phyloP scores from a whole-genome alignment of 2,888 invertebrate genomes.

The Aleiodes alternator region DNA sequence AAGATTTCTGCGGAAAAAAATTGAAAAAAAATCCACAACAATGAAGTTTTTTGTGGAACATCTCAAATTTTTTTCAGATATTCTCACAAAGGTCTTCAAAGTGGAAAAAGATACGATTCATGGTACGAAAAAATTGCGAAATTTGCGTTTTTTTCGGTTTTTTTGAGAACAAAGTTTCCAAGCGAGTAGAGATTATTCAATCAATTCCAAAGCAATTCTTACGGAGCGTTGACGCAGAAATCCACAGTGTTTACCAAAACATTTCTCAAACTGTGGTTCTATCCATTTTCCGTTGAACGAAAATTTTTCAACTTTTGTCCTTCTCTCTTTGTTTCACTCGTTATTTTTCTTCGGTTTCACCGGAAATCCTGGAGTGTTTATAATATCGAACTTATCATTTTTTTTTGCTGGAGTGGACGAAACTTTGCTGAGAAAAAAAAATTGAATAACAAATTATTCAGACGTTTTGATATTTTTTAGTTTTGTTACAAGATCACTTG shows the following conservation, averaged over 20 bases:
- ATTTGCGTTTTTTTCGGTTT: constrained; percentile 19
- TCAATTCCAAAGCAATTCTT: constrained; percentile 21
- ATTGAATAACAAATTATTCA: too few relatives aligned
- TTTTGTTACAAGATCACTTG: too few relatives aligned
- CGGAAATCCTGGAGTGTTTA: constrained; percentile 9
- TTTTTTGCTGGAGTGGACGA: too few relatives aligned
- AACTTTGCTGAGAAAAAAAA: too few relatives aligned
- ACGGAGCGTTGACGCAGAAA: constrained; percentile 42
- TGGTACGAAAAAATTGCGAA: background rate
- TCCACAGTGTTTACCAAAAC: constrained; percentile 47
- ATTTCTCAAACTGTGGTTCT: constrained; percentile 47
- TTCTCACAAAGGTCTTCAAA: too few relatives aligned
- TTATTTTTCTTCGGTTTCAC: constrained; percentile 27
- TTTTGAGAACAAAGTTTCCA: constrained; percentile 41
- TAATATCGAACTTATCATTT: constrained; percentile 7
- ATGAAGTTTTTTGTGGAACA: too few relatives aligned
- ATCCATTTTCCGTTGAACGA: constrained; percentile 38
- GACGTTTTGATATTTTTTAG: too few relatives aligned
- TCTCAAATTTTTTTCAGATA: too few relatives aligned
- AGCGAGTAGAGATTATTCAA: constrained; percentile 1
- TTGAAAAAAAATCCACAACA: too few relatives aligned
- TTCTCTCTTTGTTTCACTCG: constrained; percentile 49
- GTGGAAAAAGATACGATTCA: constrained; percentile 47
- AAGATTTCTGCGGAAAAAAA: too few relatives aligned
- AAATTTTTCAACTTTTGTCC: constrained; percentile 23